Percentiles rank a stretch among this genome's conserved stretches.
Conservation (phyloP, 53 echinoderm and acorn worm species). For the Mesocentrotus franciscanus region DNA sequence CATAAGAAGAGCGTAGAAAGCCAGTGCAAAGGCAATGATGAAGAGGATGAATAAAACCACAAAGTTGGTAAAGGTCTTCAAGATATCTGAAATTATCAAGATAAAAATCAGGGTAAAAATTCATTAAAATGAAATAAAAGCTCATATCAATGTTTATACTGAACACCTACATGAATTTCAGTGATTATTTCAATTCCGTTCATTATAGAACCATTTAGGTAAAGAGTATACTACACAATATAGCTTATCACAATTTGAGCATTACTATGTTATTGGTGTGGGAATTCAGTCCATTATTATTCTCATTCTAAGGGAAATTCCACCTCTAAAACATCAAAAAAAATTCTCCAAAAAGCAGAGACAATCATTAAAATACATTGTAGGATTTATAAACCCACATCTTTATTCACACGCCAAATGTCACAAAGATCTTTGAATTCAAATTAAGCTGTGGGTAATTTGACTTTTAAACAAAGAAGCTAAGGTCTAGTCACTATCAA, state of each 20-base stretch:
- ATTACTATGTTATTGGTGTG: neutral
- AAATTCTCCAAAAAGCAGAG: too few species aligned
- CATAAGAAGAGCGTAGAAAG: slow-evolving; percentile 88
- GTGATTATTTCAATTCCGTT: neutral
- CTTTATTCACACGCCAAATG: too few species aligned
- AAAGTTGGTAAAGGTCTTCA: slow-evolving; percentile 86
- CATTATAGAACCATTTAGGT: too few species aligned
- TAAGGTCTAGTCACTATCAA: too few species aligned
- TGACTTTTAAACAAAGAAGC: too few species aligned
- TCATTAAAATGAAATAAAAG: neutral
- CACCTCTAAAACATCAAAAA: too few species aligned
- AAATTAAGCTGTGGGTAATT: too few species aligned
- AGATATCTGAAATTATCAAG: slow-evolving; percentile 71
- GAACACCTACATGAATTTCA: neutral
- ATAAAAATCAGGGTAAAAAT: neutral
- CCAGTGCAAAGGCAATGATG: slow-evolving; percentile 89
- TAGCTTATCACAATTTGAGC: neutral
- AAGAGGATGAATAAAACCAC: slow-evolving; percentile 86
- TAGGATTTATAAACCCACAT: too few species aligned
- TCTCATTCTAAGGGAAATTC: neutral
- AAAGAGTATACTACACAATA: too few species aligned
- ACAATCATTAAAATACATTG: too few species aligned
- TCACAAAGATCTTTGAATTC: neutral
- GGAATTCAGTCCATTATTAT: neutral
- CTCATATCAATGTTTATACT: neutral